Evolutionary conservation across 1,140 invertebrate species (phyloP), one percentile per base, ranked within the genome.

Genomic region (Trichomalopsis sarcophagae): DNA sequence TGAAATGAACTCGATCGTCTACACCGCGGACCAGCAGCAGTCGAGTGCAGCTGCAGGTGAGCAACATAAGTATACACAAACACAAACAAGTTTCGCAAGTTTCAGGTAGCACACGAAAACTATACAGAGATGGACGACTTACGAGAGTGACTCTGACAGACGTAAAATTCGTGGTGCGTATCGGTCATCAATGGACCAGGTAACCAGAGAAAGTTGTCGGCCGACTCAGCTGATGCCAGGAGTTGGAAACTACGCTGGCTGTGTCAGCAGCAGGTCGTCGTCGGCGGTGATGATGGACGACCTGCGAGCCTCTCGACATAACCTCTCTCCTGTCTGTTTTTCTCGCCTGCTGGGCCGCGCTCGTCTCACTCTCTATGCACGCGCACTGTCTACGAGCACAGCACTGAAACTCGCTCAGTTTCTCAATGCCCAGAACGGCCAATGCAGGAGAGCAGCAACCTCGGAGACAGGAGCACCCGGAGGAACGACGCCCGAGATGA

Each of bases 131-230:
- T 62, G 17, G 55, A 62, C 55, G 17, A 62, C 55, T 62, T 62
- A 62, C 55, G 55, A 62, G 55, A 62, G 55, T 21, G 55, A 62
- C 55, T 62, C 21, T 62, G 36, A 44, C 73, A 69, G 40, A 33
- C 55, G 73, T 27, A 30, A 50, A 68, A 47, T 36, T 6, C 47
- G 21, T 30, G 55, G 40, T 11, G 23, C 13, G 40, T 10, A 6
- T 23, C 36, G 44, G 11, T 7, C 17, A 40, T 33, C 33, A 75
- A 33, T 75, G 73, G 50, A 62, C 2, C 27, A 27, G 27, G 30
- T 75, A 82, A 82, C 74, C 81, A 82, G 33, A 36, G 50, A 73
- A 47, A 76, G 33, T n/a, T 30, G 71, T 36, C 27, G 73, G 36
- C 55, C 33, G 27, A 50, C 36, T 47, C 44, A 40, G 30, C 27